Conservation (phyloP, 2,797 vertebrate genomes). For the Falco naumanni region DNA sequence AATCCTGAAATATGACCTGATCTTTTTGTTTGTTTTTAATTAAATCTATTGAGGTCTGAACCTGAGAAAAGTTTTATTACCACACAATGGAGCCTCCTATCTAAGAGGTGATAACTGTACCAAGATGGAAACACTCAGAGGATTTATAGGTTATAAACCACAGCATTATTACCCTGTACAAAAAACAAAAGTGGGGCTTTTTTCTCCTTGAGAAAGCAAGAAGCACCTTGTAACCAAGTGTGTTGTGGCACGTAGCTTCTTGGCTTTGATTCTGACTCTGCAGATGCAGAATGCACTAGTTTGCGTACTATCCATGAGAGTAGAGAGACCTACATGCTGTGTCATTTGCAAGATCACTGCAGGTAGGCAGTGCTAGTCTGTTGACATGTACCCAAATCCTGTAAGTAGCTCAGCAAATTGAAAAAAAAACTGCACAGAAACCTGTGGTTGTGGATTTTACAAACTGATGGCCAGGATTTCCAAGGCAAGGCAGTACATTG, state of each 20-base stretch:
- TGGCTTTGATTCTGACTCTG: neutral
- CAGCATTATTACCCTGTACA: neutral
- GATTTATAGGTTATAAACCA: neutral
- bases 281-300: neutral
- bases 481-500: neutral
- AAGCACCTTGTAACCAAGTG: neutral
- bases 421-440: neutral
- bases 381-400: neutral
- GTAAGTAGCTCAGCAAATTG: neutral
- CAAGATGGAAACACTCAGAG: neutral
- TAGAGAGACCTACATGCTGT: neutral
- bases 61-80: neutral
- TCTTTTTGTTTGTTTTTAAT: neutral
- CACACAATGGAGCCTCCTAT: neutral
- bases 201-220: neutral
- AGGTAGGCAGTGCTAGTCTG: neutral
- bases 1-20: neutral
- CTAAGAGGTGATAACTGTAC: neutral
- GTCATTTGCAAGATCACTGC: neutral
- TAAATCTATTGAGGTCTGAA: neutral
- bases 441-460: neutral
- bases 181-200: rapidly evolving
- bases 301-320: neutral
- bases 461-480: neutral
- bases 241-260: neutral